Evolutionary conservation across 1,140 invertebrate species (phyloP).

Genomic region (Forficula auricularia): DNA sequence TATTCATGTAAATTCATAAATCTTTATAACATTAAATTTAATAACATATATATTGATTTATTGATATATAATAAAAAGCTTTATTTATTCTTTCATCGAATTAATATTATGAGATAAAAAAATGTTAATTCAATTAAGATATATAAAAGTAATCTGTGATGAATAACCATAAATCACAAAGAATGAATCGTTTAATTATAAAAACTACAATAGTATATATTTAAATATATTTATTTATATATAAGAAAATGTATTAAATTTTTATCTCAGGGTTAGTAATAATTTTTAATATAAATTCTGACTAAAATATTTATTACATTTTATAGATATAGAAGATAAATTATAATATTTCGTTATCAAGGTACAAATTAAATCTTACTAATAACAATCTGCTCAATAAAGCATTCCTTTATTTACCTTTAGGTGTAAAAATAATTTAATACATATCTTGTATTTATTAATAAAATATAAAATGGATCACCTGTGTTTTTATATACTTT

Average conservation of each 20-base stretch:
- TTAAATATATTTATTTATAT: too few species aligned
- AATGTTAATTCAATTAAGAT: not conserved
- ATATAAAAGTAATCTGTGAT: not conserved
- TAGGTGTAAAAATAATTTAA: too few species aligned
- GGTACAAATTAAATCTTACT: too few species aligned
- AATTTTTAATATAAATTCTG: not conserved
- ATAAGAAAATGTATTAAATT: too few species aligned
- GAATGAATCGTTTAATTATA: not conserved
- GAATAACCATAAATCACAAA: slow-evolving; percentile 4
- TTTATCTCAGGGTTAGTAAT: too few species aligned
- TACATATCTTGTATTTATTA: too few species aligned
- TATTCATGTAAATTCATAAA: not conserved
- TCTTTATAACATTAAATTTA: slow-evolving; percentile 6
- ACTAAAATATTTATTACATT: not conserved
- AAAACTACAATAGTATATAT: not conserved
- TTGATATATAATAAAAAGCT: slow-evolving; percentile 9
- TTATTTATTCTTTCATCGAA: slow-evolving; percentile 9
- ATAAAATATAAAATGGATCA: too few species aligned
- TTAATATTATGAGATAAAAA: slow-evolving; percentile 10
- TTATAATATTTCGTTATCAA: not conserved
- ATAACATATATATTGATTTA: not conserved
- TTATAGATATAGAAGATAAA: too few species aligned
- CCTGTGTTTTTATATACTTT: too few species aligned
- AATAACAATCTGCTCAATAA: too few species aligned
- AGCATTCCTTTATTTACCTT: too few species aligned